Evolutionary conservation across 2,797 vertebrate species (phyloP).

Genomic region (Uromys caudimaculatus): DNA sequence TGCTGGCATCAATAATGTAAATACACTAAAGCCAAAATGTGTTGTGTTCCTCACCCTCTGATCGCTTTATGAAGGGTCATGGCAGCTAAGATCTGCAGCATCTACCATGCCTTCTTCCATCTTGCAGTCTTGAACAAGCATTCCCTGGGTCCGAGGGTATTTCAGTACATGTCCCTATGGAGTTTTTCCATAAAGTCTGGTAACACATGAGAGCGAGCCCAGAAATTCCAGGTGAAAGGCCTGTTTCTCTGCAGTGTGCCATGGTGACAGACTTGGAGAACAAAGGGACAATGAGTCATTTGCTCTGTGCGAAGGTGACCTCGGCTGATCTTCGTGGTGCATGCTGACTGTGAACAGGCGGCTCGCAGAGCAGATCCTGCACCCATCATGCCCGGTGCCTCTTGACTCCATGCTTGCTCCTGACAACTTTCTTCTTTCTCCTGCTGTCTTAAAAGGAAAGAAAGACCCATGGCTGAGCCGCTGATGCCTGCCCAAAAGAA

Average conservation of each 20-base stretch:
- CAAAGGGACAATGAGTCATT: neutral
- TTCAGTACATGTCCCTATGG: neutral
- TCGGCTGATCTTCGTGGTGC: neutral
- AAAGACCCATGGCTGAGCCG: neutral
- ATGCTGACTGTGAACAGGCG: neutral
- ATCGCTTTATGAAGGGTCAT: neutral
- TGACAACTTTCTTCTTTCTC: neutral
- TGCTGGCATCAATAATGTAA: neutral
- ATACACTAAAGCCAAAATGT: neutral
- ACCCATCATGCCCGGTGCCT: neutral
- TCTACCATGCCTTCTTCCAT: neutral
- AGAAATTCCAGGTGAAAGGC: neutral
- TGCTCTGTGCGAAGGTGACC: neutral
- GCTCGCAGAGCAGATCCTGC: neutral
- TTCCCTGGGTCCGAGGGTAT: neutral
- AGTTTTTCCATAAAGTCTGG: neutral
- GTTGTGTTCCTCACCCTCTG: neutral
- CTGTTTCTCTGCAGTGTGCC: conserved; percentile 14
- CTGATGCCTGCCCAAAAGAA: neutral
- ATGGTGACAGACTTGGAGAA: neutral
- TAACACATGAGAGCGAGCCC: neutral
- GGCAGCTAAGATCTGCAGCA: neutral
- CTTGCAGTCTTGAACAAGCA: neutral
- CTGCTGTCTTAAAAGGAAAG: neutral
- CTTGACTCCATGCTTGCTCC: neutral